Evolutionary conservation across 2,888 invertebrate genomes (phyloP), one percentile per base, ranked within the genome.

Genomic region (Halocaridina rubra): DNA sequence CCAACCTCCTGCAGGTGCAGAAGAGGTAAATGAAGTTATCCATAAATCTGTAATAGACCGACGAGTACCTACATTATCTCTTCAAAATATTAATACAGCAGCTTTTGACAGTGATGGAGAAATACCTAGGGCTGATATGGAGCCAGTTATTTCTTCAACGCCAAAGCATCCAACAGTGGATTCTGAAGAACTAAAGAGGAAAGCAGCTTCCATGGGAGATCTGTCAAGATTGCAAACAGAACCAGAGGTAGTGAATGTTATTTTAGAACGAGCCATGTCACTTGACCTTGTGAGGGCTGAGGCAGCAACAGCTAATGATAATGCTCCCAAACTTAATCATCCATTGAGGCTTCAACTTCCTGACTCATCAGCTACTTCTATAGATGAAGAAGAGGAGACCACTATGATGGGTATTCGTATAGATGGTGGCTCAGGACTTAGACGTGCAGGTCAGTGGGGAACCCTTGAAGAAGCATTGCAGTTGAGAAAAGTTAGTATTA

Each of bases 131-230:
- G 67, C 78, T 27, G 53, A 53, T 2, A 71, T 80, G n/a, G 72
- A 61, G n/a, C 78, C 71, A 39, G 32, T 84, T 4, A 74, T 29
- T 1, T 46, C 82, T n/a, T 84, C 82, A 16, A 78, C 82, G n/a
- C 82, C 82, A 59, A 84, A 72, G 53, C 78, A 57, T 0, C 82
- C 78, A 61, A 71, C 71, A 33, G 81, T 78, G 13, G 86, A 86
- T 69, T 86, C 86, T 1, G 86, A 86, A 46, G 86, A 86, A 67
- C 67, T 86, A 13, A 86, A 86, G 24, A 77, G 86, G 16, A 86
- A 81, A 72, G 86, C 86, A 16, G 86, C 86, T n/a, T 86, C 86
- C 24, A 57, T 86, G n/a, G 86, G 86, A 19, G 86, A 86, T 46
- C 81, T 86, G 29, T 86, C 86, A 10, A 77, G 86, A 32, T 46